These are phyloP conservation scores for Mactra quadrangularis DNA, from an alignment of 1,140 invertebrate species.

Conservation along the genomic window DNA sequence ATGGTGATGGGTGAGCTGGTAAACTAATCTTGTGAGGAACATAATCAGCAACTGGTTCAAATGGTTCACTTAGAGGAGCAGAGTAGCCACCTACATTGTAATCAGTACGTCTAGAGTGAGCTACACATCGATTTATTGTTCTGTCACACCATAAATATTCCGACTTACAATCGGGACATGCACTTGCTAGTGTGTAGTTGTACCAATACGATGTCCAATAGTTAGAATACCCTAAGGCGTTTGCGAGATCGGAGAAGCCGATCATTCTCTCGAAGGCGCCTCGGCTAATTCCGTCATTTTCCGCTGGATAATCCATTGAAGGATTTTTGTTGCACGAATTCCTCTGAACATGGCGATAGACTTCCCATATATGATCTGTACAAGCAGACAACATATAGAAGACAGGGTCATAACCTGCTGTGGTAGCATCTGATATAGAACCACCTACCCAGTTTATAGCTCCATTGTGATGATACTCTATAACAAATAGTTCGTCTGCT, in stretches of 20 bases:
- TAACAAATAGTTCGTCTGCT: slow-evolving; percentile 21
- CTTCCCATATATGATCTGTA: slow-evolving; percentile 39
- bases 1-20: slow-evolving; percentile 18
- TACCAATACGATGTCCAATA: slow-evolving; percentile 47
- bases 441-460: slow-evolving; percentile 49
- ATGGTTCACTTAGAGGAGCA: neutral
- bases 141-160: slow-evolving; percentile 24
- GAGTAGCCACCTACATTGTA: slow-evolving; percentile 17
- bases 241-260: slow-evolving; percentile 16
- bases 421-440: neutral
- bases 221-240: slow-evolving; percentile 8
- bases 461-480: slow-evolving; percentile 46
- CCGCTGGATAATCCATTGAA: slow-evolving; percentile 11
- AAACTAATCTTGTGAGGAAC: slow-evolving; percentile 18
- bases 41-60: slow-evolving; percentile 30
- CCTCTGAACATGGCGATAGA: slow-evolving; percentile 1
- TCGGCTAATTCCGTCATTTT: neutral
- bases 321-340: slow-evolving; percentile 7
- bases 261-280: neutral
- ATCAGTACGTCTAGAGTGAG: slow-evolving; percentile 40
- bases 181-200: slow-evolving; percentile 14
- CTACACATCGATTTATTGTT: neutral
- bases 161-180: slow-evolving; percentile 41
- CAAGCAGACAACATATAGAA: slow-evolving; percentile 39
- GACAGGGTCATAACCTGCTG: slow-evolving; percentile 43